Percentiles rank a stretch among this genome's conserved stretches.
Conservation (phyloP, 2,888 invertebrate species). For the Monoplex corrugatus region DNA sequence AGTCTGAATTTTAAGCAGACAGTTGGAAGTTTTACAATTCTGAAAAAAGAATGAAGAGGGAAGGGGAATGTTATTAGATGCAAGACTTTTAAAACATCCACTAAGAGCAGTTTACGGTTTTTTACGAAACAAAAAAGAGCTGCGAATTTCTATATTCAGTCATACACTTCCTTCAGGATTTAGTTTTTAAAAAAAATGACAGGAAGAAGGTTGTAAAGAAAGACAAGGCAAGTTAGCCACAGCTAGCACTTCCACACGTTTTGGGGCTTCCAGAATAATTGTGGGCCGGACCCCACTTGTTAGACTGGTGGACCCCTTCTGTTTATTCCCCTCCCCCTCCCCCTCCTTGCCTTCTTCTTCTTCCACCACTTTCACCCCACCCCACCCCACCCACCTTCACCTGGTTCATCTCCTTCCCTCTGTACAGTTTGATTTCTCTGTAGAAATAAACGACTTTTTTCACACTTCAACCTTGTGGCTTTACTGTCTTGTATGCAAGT, state of each 20-base stretch:
- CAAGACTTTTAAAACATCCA: no score
- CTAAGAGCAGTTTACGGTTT: no score
- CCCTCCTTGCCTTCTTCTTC: not conserved
- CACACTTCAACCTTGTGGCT: slow-evolving; percentile 23
- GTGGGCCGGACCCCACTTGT: slow-evolving; percentile 48
- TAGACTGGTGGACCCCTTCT: slow-evolving; percentile 42
- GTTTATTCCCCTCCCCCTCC: not conserved
- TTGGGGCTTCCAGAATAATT: slow-evolving; percentile 42
- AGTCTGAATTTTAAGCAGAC: no score
- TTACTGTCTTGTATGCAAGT: not conserved
- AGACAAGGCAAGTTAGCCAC: not conserved
- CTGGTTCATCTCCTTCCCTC: slow-evolving; percentile 25
- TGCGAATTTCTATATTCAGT: no score
- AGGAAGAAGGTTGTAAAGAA: no score
- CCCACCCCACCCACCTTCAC: not conserved
- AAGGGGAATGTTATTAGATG: no score
- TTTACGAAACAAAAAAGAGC: no score
- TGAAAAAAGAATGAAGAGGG: no score
- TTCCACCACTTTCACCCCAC: not conserved
- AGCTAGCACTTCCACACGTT: slow-evolving; percentile 26
- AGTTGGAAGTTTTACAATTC: no score
- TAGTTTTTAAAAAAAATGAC: no score
- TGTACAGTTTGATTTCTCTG: slow-evolving; percentile 45
- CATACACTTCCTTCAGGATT: no score
- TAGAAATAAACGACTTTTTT: slow-evolving; percentile 44